These are phyloP conservation scores for Protosalanx chinensis DNA, from an alignment of 2,797 vertebrate genomes.

Conservation along the genomic window DNA sequence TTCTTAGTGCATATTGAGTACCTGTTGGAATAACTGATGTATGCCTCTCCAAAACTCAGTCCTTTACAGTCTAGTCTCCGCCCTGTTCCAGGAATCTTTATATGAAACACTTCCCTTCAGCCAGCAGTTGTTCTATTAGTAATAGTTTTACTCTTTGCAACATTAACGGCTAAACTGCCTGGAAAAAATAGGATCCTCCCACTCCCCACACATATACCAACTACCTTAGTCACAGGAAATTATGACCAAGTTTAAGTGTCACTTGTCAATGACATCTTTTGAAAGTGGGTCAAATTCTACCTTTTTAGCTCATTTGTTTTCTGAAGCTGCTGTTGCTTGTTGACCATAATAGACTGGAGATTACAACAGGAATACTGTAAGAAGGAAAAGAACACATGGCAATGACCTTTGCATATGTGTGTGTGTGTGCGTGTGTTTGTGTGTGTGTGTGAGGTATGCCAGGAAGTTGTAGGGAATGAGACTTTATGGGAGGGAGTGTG, in stretches of 20 bases:
- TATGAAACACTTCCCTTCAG: background rate
- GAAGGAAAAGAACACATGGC: background rate
- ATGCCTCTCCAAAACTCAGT: background rate
- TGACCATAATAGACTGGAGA: slow-evolving; percentile 3
- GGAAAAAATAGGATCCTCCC: background rate
- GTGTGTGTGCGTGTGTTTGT: background rate
- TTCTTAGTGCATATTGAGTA: no score
- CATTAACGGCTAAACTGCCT: background rate
- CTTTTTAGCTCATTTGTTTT: background rate
- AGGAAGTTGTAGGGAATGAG: slow-evolving; percentile 49
- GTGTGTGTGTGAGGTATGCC: slow-evolving; percentile 17
- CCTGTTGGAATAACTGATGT: no score
- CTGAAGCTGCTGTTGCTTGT: background rate
- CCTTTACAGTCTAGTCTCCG: background rate
- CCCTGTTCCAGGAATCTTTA: background rate
- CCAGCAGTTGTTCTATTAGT: background rate
- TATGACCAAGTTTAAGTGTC: background rate
- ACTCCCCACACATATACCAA: background rate
- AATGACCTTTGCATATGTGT: background rate
- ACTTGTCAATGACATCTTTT: background rate
- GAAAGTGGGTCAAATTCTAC: background rate
- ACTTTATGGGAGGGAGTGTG: slow-evolving; percentile 32
- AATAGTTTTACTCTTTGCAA: background rate
- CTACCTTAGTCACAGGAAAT: background rate
- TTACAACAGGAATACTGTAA: slow-evolving; percentile 1